Base-by-base conservation (phyloP, 2,888 invertebrate species). In the Agelastica alni region DNA sequence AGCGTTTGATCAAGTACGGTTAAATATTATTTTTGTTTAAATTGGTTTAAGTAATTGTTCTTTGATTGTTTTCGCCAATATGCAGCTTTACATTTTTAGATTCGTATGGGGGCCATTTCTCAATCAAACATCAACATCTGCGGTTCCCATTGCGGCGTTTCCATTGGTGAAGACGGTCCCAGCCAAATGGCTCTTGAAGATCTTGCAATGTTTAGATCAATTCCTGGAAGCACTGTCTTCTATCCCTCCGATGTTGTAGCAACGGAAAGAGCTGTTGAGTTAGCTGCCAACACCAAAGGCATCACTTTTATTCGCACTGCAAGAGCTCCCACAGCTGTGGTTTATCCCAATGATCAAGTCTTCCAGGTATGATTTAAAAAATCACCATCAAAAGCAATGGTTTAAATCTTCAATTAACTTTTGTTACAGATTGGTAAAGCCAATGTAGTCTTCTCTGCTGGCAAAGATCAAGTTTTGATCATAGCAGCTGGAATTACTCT, bases 121-220 rank as follows among this genome's bases (percentile, higher is more conserved):
- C 96, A 96, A 81, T 91, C 94, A 16, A 96, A 99, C 78, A 89
- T 93, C 16, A 99, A 98, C 79, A 91, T 96, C 75, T 93, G 82
- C 53, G 96, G 97, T 0, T 97, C 97, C 0, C 98, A 98, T 79
- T 95, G 93, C 77, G 98, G 99, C 32, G 91, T 97, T 16, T 94
- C 94, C 69, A 99, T 99, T 78, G 99, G 96, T 20, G 97, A 97
- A 79, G 97, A 98, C 78, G 97, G 97, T 0, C 97, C 98, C 12
- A 94, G 93, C 49, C 99, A 99, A 81, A 99, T 99, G 99, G 99
- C 94, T 2, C 82, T 99, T 10, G 99, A 99, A 79, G 98, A 99
- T 77, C 76, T 99, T 53, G 92, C 96, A 1, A 84, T 99, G 83
- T 99, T 99, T 86, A 85, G 98, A 34, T 78, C 91, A 3, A 84